Evolutionary conservation across 2,113 vertebrate genomes (phyloP).

Genomic region (Xiphophorus hellerii): DNA sequence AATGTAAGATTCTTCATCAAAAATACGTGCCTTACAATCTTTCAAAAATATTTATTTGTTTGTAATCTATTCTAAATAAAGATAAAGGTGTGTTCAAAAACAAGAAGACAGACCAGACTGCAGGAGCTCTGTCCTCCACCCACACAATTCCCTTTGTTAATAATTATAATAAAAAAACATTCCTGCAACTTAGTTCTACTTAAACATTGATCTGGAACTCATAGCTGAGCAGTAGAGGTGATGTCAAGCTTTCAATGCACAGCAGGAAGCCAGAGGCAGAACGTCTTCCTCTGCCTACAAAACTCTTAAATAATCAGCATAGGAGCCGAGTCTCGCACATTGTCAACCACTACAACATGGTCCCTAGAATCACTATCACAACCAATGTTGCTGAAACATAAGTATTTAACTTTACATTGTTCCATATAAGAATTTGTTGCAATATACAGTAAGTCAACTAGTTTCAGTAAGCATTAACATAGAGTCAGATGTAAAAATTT

Average conservation of each 20-base stretch:
- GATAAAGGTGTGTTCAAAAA: constrained; percentile 9
- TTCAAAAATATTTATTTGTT: not conserved
- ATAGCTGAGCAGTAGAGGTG: constrained; percentile 9
- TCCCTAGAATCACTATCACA: not conserved
- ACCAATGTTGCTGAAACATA: not conserved
- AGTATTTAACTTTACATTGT: not conserved
- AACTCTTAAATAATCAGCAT: constrained; percentile 3
- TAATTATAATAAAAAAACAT: constrained; percentile 26
- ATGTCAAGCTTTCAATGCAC: constrained; percentile 22
- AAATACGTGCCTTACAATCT: not conserved
- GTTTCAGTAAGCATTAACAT: too few species aligned
- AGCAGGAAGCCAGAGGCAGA: constrained; percentile 13
- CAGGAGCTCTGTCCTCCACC: constrained; percentile 30
- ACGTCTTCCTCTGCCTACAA: not conserved
- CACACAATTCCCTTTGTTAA: constrained; percentile 40
- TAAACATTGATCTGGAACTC: constrained; percentile 3
- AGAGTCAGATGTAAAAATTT: too few species aligned
- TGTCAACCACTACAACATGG: not conserved
- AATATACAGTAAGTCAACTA: too few species aligned
- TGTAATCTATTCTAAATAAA: not conserved
- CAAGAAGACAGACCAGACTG: constrained; percentile 30
- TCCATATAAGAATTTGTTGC: constrained; percentile 8
- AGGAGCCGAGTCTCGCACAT: not conserved
- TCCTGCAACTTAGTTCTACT: constrained; percentile 19
- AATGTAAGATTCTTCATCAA: constrained; percentile 1